Evolutionary conservation across 92 coral and sea anemone species (phyloP), one percentile per base, ranked within the genome.

Genomic region (Porites lobata): DNA sequence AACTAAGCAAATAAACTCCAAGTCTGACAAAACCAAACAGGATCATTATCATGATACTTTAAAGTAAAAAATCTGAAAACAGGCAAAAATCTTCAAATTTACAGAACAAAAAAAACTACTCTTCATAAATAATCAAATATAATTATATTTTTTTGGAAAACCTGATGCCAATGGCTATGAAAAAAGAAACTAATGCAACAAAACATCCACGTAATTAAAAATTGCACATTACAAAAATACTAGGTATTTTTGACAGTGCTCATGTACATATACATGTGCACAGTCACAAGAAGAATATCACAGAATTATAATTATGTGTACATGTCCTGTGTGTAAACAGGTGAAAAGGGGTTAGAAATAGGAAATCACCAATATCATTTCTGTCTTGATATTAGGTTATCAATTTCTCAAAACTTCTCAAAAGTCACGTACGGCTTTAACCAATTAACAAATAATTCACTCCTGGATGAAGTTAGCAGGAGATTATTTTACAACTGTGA

Each of bases 51-150:
- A 56, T 56, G 61, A 14, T 56, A 14, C n/a, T n/a, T 62, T 5
- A 62, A 62, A 62, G 7, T 10, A 14, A 14, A 1, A 76, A 11
- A 51, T 13, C 17, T 57, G 24, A 26, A 7, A 2, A 56, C 17
- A n/a, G 15, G 15, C 21, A 76, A 20, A 69, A 38, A 53, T 38
- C 57, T 47, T 71, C 19, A 17, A 70, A 50, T 26, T 80, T 15
- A 52, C 21, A 63, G 63, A 69, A 57, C n/a, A 22, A 58, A 50
- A 69, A 69, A 19, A 54, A 38, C 57, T 70, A 56, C 8, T 68
- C 68, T 82, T 82, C 66, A 82, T 82, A 69, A 82, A 82, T 82
- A 82, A 82, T 82, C 77, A 82, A 70, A 76, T 57, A 38, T 6
- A 8, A 67, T 38, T 14, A 15, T 62, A 26, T 14, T 24, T 24